Percentiles rank a stretch among this genome's conserved stretches.
Conservation (phyloP, 2,113 vertebrate genomes). For the Ailurus styani region DNA sequence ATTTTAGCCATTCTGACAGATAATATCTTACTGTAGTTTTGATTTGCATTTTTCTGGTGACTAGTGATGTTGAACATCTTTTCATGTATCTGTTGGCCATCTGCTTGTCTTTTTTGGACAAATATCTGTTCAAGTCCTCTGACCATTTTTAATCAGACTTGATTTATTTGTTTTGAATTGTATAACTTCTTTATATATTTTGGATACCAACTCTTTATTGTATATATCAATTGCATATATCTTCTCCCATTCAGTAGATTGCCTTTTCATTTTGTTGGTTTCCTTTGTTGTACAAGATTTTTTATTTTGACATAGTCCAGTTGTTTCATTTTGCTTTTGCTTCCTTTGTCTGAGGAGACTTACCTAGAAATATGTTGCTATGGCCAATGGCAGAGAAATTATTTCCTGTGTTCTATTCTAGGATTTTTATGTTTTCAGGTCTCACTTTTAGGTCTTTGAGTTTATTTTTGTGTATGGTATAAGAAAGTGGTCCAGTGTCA, state of each 20-base stretch:
- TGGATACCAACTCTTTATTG: neutral
- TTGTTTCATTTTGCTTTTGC: neutral
- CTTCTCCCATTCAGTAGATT: neutral
- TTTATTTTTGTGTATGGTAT: neutral
- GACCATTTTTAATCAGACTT: neutral
- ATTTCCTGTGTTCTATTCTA: neutral
- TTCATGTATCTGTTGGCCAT: neutral
- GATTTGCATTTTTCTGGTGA: neutral
- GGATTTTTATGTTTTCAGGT: neutral
- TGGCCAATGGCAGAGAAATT: neutral
- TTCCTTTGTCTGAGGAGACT: neutral
- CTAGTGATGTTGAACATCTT: neutral
- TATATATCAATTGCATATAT: neutral
- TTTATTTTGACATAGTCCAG: neutral
- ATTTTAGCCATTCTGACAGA: neutral
- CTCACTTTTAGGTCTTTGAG: neutral
- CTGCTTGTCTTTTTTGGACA: neutral
- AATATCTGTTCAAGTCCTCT: neutral
- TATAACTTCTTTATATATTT: neutral
- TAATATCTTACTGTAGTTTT: neutral
- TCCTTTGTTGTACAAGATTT: neutral
- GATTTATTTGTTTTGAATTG: neutral
- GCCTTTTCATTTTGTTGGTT: neutral
- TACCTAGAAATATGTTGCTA: neutral
- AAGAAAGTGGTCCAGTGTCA: neutral